Percentiles rank a stretch among this genome's conserved stretches.
Evolutionary conservation across 2,888 invertebrate genomes (phyloP).

Genomic region (Nasonovia ribisnigri): DNA sequence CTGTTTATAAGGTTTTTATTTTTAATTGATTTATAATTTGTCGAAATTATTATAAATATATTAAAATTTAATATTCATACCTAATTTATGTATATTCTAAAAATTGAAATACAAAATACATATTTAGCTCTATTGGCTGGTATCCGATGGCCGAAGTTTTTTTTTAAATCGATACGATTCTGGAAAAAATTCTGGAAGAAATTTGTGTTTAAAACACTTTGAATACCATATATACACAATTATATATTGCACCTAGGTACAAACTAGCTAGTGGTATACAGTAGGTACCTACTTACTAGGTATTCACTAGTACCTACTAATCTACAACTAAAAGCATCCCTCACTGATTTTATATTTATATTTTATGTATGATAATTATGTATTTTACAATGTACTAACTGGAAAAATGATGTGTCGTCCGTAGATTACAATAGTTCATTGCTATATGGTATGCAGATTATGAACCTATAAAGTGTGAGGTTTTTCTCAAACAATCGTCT

Average conservation of each 20-base stretch:
- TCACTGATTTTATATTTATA: neutral
- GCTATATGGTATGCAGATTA: neutral
- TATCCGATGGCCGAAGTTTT: neutral
- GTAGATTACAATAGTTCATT: neutral
- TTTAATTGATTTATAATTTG: neutral
- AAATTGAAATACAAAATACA: neutral
- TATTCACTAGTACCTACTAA: neutral
- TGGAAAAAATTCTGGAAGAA: too few species aligned
- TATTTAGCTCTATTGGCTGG: neutral
- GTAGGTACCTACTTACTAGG: neutral
- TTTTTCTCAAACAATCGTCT: neutral
- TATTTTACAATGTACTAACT: neutral
- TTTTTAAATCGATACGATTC: neutral
- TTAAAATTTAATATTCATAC: neutral
- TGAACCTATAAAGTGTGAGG: neutral
- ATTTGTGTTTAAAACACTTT: too few species aligned
- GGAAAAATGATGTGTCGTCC: neutral
- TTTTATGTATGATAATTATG: neutral
- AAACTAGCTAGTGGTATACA: neutral
- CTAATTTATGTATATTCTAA: too few species aligned
- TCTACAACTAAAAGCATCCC: neutral
- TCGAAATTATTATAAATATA: neutral
- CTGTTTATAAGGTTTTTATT: neutral
- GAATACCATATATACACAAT: neutral
- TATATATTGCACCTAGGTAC: neutral